A percentile compares a stretch with the other conserved stretches of the same genome.
Conservation (phyloP, 2,888 invertebrate genomes). For the Digitonthophagus gazella region DNA sequence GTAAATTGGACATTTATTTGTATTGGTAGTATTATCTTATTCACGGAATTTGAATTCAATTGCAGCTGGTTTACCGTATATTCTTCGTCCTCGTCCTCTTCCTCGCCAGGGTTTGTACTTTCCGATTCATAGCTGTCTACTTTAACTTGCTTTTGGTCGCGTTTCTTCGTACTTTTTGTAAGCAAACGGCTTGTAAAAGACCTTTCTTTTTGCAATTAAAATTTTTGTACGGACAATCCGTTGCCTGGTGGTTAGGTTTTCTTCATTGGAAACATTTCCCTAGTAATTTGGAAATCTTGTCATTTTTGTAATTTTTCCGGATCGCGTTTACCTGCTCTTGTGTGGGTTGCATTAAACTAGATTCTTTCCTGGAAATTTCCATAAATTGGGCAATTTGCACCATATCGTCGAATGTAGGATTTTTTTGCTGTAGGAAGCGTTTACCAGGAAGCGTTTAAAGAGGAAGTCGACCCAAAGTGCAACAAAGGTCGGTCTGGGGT, state of each 20-base stretch:
- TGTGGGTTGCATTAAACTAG: neutral
- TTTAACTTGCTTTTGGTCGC: too few species aligned
- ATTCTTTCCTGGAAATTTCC: slow-evolving; percentile 8
- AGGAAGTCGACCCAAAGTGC: too few species aligned
- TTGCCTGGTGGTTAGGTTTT: neutral
- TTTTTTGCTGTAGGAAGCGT: slow-evolving; percentile 20
- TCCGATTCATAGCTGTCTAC: too few species aligned
- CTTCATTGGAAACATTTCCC: slow-evolving; percentile 2
- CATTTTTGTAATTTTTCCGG: too few species aligned
- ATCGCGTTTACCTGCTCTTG: too few species aligned
- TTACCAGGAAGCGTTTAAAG: too few species aligned
- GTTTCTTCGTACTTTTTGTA: too few species aligned
- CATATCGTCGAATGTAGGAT: slow-evolving; percentile 10
- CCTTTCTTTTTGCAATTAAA: slow-evolving; percentile 2
- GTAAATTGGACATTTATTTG: slow-evolving; percentile 4
- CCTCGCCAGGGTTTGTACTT: neutral
- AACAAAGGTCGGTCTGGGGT: too few species aligned
- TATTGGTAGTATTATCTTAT: slow-evolving; percentile 7
- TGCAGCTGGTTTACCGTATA: neutral
- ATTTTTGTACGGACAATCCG: slow-evolving; percentile 4
- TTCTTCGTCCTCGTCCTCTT: neutral
- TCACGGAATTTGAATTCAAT: neutral
- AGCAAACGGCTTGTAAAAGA: neutral
- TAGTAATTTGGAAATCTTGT: too few species aligned
- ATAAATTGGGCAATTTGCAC: slow-evolving; percentile 1